Conservation (phyloP, 92 coral and sea anemone species). For the Plumapathes pennacea region DNA sequence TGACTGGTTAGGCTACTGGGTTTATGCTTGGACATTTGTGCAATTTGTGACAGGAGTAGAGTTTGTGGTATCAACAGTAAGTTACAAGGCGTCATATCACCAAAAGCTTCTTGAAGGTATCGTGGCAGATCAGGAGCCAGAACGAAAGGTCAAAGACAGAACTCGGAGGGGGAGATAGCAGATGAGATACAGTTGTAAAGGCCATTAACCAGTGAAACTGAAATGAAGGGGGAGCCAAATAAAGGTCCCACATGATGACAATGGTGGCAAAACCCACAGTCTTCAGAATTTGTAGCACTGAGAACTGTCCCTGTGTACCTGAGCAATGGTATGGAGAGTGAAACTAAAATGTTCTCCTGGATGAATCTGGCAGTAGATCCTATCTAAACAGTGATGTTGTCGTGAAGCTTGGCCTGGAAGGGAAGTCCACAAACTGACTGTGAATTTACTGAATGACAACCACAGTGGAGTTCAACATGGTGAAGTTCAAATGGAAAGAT, state of each 20-base stretch:
- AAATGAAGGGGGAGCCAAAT: slow-evolving; percentile 2
- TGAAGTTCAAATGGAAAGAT: slow-evolving; percentile 31
- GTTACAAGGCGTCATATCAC: too few species aligned
- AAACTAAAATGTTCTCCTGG: too few species aligned
- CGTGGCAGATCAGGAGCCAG: too few species aligned
- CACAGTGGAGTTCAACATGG: slow-evolving; percentile 37
- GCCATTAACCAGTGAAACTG: neutral
- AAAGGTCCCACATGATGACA: slow-evolving; percentile 37
- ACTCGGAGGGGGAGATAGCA: too few species aligned
- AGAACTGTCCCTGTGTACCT: slow-evolving; percentile 43
- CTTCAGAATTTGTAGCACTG: slow-evolving; percentile 24
- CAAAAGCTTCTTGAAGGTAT: slow-evolving; percentile 44
- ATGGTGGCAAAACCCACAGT: slow-evolving; percentile 3
- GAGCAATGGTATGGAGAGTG: slow-evolving; percentile 32
- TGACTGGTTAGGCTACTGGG: too few species aligned
- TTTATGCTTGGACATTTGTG: too few species aligned
- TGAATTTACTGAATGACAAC: slow-evolving; percentile 51
- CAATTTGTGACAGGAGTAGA: too few species aligned
- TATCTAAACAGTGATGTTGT: too few species aligned
- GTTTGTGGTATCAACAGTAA: too few species aligned
- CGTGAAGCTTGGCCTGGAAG: slow-evolving; percentile 52
- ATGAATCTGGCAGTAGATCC: too few species aligned
- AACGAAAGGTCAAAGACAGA: too few species aligned
- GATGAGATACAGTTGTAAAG: neutral
- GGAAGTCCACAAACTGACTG: slow-evolving; percentile 21